Base-by-base conservation (phyloP, 2,113 vertebrate genomes). In the Hemibagrus wyckioides region DNA sequence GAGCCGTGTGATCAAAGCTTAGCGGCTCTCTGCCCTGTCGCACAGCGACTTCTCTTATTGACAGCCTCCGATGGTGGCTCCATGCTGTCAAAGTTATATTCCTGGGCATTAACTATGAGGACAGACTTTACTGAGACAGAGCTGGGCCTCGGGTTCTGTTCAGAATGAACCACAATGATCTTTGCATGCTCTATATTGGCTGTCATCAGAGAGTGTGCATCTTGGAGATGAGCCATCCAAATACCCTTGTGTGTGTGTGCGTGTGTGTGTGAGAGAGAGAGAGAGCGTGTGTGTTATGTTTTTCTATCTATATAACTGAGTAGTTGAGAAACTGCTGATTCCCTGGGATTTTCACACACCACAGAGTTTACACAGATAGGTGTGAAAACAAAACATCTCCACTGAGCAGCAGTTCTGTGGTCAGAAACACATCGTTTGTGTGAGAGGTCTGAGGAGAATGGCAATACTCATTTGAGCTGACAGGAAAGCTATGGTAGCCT, bases 1-100 rank as follows among this genome's bases (percentile, higher is more conserved):
- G 82, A 28, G 87, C 77, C 39, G n/a, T 88, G 69, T 67, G 88
- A 90, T 90, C 84, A 89, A 91, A 91, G 83, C 88, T 89, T 28
- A 30, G 89, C 61, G 69, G 85, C 77, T 73, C 54, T 75, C 85
- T 73, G 10, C 39, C 13, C 84, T 89, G 59, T 52, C 65, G 56
- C 50, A 56, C 50, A 89, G 0, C 8, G 25, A 2, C 71, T 75
- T 91, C 87, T 61, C 41, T 33, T 52, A 85, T 73, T 76, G 44
- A 82, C 61, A 54, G 28, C 80, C 28, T 54, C 71, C 44, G 75
- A 23, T 82, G 82, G 41, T 36, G 71, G n/a, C 25, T 80, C 36
- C 17, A 14, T 73, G 73, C 77, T 69, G 36, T 61, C 28, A 61
- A 69, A 52, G 52, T 88, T 52, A 33, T 83, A 65, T 83, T 75